Percentiles rank a stretch among this genome's conserved stretches.
These are phyloP conservation scores for Formica exsecta DNA, from an alignment of 1,140 invertebrate genomes.

Conservation along the genomic window DNA sequence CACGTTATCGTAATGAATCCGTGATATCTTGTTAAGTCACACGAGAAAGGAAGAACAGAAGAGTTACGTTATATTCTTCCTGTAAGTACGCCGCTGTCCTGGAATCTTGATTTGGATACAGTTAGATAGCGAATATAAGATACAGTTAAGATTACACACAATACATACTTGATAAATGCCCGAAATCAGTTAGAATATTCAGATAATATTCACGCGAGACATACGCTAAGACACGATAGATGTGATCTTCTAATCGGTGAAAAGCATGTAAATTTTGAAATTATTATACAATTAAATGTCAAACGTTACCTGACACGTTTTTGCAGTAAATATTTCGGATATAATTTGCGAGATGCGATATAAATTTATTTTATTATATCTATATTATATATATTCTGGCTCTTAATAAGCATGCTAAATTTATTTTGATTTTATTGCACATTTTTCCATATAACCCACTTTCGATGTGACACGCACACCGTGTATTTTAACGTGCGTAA, in stretches of 20 bases:
- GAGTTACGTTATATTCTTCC: not conserved
- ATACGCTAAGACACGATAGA: not conserved
- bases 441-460: not conserved
- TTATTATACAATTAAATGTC: not conserved
- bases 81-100: not conserved
- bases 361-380: not conserved
- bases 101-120: not conserved
- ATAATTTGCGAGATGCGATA: not conserved
- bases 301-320: not conserved
- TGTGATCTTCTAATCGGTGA: not conserved
- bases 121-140: not conserved
- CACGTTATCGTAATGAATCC: not conserved
- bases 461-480: not conserved
- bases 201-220: not conserved
- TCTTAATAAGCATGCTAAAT: not conserved
- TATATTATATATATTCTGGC: too few species aligned
- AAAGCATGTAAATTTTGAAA: not conserved
- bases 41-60: not conserved
- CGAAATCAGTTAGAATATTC: not conserved
- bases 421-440: conserved; percentile 13
- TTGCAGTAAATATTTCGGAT: not conserved
- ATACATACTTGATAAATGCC: not conserved
- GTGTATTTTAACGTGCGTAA: not conserved
- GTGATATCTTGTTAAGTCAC: not conserved
- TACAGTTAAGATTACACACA: not conserved